A percentile compares a stretch with the other conserved stretches of the same genome.
Evolutionary conservation across 2,113 vertebrate species (phyloP).

Genomic region (Eonycteris spelaea): DNA sequence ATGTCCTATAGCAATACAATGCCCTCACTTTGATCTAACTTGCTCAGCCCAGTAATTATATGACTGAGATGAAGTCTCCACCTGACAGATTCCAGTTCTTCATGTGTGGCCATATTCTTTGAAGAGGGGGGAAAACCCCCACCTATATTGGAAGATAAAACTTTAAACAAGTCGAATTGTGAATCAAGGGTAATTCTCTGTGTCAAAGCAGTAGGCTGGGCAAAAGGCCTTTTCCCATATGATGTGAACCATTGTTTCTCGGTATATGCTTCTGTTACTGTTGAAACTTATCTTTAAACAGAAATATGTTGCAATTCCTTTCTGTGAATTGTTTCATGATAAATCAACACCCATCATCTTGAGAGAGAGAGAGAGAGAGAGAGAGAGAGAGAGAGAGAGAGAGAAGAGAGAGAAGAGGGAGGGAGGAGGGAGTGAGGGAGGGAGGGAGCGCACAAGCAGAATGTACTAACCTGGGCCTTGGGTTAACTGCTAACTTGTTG

Average conservation of each 20-base stretch:
- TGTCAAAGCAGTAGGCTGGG: slow-evolving; percentile 71
- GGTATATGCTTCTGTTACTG: background rate
- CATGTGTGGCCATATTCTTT: slow-evolving; percentile 80
- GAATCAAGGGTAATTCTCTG: slow-evolving; percentile 73
- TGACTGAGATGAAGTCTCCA: slow-evolving; percentile 76
- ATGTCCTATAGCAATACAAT: slow-evolving; percentile 68
- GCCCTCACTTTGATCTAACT: slow-evolving; percentile 77
- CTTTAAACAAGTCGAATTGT: slow-evolving; percentile 78
- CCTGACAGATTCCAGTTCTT: slow-evolving; percentile 79
- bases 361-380: background rate
- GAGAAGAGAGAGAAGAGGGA: background rate
- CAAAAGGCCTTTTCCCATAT: slow-evolving; percentile 56
- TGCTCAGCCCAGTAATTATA: slow-evolving; percentile 78
- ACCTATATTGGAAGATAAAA: slow-evolving; percentile 75
- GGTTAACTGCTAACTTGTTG: slow-evolving; percentile 70
- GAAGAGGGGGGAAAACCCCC: slow-evolving; percentile 58
- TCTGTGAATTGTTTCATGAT: slow-evolving; percentile 72
- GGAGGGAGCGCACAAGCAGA: slow-evolving; percentile 37
- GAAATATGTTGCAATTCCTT: slow-evolving; percentile 71
- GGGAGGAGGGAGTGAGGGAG: slow-evolving; percentile 11
- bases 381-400: slow-evolving; percentile 19
- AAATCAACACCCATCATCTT: slow-evolving; percentile 71
- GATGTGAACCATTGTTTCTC: slow-evolving; percentile 48
- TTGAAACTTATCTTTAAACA: slow-evolving; percentile 55
- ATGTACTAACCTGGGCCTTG: slow-evolving; percentile 72